Evolutionary conservation across 2,888 invertebrate species (phyloP).

Genomic region (Athalia circularis): DNA sequence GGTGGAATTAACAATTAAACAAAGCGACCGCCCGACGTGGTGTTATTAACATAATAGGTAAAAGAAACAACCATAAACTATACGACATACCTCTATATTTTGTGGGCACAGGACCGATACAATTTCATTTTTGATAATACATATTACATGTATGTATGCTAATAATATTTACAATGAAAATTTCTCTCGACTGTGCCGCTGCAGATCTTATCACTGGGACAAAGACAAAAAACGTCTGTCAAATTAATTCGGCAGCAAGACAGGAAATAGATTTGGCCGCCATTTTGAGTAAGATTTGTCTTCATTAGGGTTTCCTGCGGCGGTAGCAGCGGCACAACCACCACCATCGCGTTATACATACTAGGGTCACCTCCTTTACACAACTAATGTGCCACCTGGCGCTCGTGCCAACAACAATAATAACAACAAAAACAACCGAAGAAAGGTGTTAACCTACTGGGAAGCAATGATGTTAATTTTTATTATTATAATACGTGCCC

Average conservation of each 20-base stretch:
- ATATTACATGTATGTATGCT: neutral
- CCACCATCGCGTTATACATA: no score
- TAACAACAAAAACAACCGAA: neutral
- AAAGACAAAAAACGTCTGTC: conserved; percentile 48
- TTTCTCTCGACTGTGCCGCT: neutral
- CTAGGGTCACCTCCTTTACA: no score
- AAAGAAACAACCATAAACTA: neutral
- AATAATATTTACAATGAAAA: conserved; percentile 23
- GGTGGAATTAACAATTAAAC: conserved; percentile 33
- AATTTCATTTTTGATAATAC: neutral
- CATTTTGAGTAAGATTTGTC: conserved; percentile 71
- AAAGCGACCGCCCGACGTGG: conserved; percentile 28
- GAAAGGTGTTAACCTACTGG: conserved; percentile 67
- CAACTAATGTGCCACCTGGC: conserved; percentile 68
- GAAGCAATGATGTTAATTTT: conserved; percentile 63
- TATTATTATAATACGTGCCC: neutral
- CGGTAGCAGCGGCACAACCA: conserved; percentile 45
- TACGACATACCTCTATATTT: no score
- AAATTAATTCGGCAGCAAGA: conserved; percentile 52
- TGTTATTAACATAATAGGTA: conserved; percentile 43
- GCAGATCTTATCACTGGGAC: conserved; percentile 31
- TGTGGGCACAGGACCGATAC: neutral
- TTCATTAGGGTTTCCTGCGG: conserved; percentile 72
- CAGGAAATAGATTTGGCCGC: conserved; percentile 67
- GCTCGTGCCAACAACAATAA: conserved; percentile 55